phyloP scores from a whole-genome alignment of 2,888 invertebrate genomes.

The Ashinkailepas kermadecensis region DNA sequence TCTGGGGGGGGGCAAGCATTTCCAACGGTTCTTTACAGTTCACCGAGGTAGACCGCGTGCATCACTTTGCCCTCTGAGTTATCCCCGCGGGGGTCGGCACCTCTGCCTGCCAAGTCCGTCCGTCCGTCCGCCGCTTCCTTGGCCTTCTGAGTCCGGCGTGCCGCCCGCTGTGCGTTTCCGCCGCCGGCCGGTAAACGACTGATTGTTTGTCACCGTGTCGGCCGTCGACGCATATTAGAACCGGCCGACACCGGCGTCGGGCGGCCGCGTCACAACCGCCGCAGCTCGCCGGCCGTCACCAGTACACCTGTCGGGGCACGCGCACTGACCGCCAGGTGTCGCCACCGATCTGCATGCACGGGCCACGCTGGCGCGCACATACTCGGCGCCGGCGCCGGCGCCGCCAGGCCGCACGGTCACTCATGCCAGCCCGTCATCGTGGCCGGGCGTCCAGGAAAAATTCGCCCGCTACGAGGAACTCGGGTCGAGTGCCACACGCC shows the following conservation, averaged over 20 bases:
- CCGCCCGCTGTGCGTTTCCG: neutral
- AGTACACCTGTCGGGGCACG: neutral
- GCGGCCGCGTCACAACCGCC: neutral
- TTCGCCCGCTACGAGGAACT: neutral
- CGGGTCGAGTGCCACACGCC: neutral
- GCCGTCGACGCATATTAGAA: neutral
- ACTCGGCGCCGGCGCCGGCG: neutral
- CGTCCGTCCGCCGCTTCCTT: neutral
- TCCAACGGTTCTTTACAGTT: too few species aligned
- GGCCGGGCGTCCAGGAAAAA: neutral
- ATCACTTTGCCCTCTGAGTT: too few species aligned
- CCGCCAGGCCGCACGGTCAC: too few species aligned
- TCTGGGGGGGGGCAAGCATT: too few species aligned
- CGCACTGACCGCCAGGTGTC: constrained; percentile 1
- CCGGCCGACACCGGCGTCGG: neutral
- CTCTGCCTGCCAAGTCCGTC: too few species aligned
- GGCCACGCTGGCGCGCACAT: neutral
- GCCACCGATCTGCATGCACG: neutral
- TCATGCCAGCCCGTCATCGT: too few species aligned
- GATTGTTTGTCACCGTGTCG: constrained; percentile 4
- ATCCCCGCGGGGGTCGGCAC: too few species aligned
- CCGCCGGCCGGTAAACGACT: neutral
- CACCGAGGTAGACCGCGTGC: too few species aligned
- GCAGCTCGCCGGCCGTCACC: neutral
- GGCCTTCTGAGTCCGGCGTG: neutral